Conservation (phyloP, 1,140 invertebrate species). For the Phenacoccus solenopsis region DNA sequence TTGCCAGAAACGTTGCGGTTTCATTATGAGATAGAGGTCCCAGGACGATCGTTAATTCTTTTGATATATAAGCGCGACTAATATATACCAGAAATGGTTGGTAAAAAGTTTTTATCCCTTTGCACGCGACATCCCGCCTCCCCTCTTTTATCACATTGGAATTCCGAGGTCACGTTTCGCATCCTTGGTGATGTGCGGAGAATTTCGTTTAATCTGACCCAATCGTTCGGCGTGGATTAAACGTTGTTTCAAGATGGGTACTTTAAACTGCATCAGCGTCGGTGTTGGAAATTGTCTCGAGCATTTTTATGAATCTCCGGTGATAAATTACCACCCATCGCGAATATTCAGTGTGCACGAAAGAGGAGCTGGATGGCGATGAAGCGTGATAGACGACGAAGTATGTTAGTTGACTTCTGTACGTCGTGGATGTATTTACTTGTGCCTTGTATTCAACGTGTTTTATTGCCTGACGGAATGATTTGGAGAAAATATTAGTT, state of each 20-base stretch:
- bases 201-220: not conserved
- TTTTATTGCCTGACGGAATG: no score
- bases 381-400: no score
- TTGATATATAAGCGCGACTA: conserved; percentile 6
- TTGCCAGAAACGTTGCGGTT: not conserved
- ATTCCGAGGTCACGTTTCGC: conserved; percentile 7
- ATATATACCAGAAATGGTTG: not conserved
- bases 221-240: not conserved
- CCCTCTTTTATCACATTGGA: not conserved
- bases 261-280: no score
- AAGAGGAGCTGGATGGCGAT: no score
- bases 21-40: conserved; percentile 12
- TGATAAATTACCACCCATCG: no score
- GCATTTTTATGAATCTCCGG: no score
- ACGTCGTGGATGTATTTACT: no score
- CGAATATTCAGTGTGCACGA: no score
- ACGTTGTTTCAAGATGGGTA: not conserved
- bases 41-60: conserved; percentile 12
- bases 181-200: not conserved
- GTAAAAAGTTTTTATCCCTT: conserved; percentile 8
- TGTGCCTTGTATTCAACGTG: no score
- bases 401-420: no score
- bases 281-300: no score
- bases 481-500: no score
- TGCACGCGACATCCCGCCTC: not conserved